These are phyloP conservation scores for Pachymerium ferrugineum DNA, from an alignment of 2,888 invertebrate species.

Conservation along the genomic window DNA sequence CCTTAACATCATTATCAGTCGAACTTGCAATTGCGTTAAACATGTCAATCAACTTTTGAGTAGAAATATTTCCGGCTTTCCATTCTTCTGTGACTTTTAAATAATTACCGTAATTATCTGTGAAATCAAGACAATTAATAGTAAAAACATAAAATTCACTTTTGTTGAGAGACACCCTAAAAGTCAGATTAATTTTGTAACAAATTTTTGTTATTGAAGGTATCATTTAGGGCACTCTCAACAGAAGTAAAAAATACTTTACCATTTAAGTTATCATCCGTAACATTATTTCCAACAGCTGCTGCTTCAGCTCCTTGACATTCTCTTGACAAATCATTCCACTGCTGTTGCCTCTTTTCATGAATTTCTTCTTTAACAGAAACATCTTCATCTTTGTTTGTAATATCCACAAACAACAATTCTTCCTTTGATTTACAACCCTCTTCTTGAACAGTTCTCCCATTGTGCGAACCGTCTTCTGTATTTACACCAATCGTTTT, in stretches of 20 bases:
- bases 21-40: conserved; percentile 17
- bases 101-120: neutral
- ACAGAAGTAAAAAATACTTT: neutral
- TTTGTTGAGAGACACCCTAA: too few relatives aligned
- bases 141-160: neutral
- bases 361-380: neutral
- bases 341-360: neutral
- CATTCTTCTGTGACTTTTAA: conserved; percentile 27
- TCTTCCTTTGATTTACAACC: too few relatives aligned
- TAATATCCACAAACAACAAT: neutral
- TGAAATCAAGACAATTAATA: neutral
- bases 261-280: neutral
- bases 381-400: neutral
- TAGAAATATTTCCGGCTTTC: conserved; percentile 10
- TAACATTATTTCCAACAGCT: neutral
- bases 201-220: too few relatives aligned
- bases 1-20: neutral
- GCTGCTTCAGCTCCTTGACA: neutral
- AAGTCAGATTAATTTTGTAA: too few relatives aligned
- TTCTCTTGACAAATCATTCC: neutral
- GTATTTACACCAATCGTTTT: conserved; percentile 20
- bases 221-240: too few relatives aligned
- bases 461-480: conserved; percentile 34
- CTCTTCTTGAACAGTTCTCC: conserved; percentile 42
- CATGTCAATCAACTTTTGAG: conserved; percentile 30